Base-by-base conservation (phyloP, 2,888 invertebrate genomes). In the Ichneumoninae sp. region DNA sequence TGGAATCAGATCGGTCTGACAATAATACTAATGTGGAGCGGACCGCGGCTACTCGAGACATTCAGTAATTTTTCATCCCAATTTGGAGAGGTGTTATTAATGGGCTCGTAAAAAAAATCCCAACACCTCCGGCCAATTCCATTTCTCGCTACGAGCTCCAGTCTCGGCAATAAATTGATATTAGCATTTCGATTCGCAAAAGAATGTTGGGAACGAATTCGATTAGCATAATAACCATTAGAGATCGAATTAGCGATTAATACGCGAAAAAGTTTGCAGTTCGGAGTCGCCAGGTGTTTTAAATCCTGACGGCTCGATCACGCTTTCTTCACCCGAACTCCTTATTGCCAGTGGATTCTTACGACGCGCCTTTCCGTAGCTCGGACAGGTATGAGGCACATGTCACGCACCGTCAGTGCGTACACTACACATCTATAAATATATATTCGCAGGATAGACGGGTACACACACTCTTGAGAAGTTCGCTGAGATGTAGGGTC, bases 271-370 rank as follows among this genome's bases (percentile, higher is more conserved):
- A 54, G 19, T 60, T 68, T 26, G 36, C 19, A 65, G 63, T 26
- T 13, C 8, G 7, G 26, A 71, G 47, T 69, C 70, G 66, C 26
- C 19, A 33, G 52, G 69, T 22, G 30, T 52, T 76, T 54, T 57
- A 52, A 26, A 77, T 47, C 30, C 65, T n/a, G 40, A 66, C 60
- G 26, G 19, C n/a, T 63, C 74, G 83, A 87, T 85, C 84, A 86
- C 86, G 86, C 87, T 87, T 87, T 87, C 86, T 86, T 86, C 78
- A 83, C 81, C 65, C 82, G 73, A 74, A 70, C 81, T 87, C 81
- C 69, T 81, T 81, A 79, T 57, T 36, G 33, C 47, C 63, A 44
- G 26, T 36, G 70, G 75, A 83, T 83, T 65, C 70, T 75, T 52
- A 40, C 47, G 22, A 63, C 71, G 71, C 50, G 50, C 65, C 36